Evolutionary conservation across 2,113 vertebrate species (phyloP).

Genomic region (Holacanthus passer): DNA sequence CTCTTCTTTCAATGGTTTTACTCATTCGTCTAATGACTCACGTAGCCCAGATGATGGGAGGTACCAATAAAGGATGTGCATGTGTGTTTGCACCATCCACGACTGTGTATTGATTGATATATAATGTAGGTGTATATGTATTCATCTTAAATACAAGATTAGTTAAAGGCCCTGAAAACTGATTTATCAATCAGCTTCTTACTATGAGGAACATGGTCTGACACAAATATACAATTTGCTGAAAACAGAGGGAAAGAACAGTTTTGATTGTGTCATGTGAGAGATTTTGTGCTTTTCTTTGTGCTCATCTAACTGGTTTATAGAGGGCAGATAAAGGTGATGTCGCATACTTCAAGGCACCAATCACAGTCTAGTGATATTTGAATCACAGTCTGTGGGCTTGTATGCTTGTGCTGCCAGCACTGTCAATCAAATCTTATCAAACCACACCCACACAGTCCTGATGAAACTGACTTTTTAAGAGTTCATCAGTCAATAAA

Average conservation of each 20-base stretch:
- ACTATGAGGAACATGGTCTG: too few relatives aligned
- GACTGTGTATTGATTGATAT: not conserved
- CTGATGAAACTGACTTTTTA: not conserved
- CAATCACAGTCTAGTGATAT: not conserved
- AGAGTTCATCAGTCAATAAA: not conserved
- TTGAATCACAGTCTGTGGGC: not conserved
- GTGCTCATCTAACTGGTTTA: too few relatives aligned
- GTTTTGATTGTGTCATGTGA: not conserved
- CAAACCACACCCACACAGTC: not conserved
- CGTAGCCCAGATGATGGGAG: not conserved
- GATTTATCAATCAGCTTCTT: not conserved
- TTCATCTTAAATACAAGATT: not conserved
- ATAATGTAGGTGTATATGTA: not conserved
- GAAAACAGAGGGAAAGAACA: not conserved
- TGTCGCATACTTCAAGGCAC: not conserved
- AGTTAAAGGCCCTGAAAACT: not conserved
- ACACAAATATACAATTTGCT: not conserved
- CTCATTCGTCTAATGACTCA: not conserved
- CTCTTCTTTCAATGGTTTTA: not conserved
- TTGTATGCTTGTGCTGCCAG: slow-evolving; percentile 1
- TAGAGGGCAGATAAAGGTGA: not conserved
- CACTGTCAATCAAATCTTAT: too few relatives aligned
- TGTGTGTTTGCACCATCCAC: not conserved
- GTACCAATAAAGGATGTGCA: too few relatives aligned
- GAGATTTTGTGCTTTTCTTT: not conserved